Conservation (phyloP, 2,797 vertebrate species). For the Caiman crocodilus region DNA sequence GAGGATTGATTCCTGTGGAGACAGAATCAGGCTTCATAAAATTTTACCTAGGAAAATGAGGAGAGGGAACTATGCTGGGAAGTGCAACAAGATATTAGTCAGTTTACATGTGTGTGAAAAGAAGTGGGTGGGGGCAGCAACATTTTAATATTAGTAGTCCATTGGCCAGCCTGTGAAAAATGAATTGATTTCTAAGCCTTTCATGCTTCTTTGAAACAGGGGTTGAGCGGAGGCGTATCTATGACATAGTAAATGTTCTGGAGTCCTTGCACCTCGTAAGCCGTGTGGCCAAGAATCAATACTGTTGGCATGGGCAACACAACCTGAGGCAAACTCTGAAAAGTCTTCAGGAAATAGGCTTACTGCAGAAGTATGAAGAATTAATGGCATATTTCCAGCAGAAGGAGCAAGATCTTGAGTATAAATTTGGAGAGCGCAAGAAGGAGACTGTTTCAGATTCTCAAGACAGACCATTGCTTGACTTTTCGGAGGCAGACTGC, state of each 20-base stretch:
- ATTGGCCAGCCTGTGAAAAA: neutral
- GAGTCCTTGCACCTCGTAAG: slow-evolving; percentile 93
- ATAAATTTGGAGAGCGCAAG: slow-evolving; percentile 73
- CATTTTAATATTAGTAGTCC: neutral
- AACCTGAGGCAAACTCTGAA: slow-evolving; percentile 87
- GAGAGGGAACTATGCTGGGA: neutral
- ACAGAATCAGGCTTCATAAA: neutral
- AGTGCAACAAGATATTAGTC: neutral
- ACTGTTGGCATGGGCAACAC: slow-evolving; percentile 91
- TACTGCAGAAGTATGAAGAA: slow-evolving; percentile 89
- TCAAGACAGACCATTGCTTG: slow-evolving; percentile 71
- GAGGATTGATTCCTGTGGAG: neutral
- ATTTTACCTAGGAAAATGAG: neutral
- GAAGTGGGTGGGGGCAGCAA: neutral
- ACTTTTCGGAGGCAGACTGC: slow-evolving; percentile 80
- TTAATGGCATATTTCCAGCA: slow-evolving; percentile 85
- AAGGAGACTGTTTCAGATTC: slow-evolving; percentile 69
- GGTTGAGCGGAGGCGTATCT: slow-evolving; percentile 94
- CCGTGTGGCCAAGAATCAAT: slow-evolving; percentile 94
- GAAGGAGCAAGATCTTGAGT: slow-evolving; percentile 78
- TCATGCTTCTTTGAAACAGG: slow-evolving; percentile 79
- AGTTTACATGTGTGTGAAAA: neutral
- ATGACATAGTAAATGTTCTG: slow-evolving; percentile 94
- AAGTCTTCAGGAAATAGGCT: slow-evolving; percentile 86
- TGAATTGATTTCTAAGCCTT: neutral